A percentile compares a stretch with the other conserved stretches of the same genome.
Evolutionary conservation across 2,797 vertebrate species (phyloP).

Genomic region (Sandelia bainsii): DNA sequence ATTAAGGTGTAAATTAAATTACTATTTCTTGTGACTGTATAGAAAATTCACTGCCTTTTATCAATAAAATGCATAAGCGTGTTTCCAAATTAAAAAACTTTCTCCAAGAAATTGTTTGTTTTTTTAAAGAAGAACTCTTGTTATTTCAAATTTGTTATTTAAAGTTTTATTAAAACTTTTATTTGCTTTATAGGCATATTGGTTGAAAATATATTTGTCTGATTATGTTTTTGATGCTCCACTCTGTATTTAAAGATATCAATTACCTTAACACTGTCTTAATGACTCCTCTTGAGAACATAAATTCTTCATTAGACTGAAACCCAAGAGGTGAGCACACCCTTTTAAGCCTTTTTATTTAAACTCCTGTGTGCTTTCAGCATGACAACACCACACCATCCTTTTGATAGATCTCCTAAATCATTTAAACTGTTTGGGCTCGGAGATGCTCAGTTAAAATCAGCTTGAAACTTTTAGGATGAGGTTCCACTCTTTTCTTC

Average conservation of each 20-base stretch:
- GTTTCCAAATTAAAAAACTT: not conserved
- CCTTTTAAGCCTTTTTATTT: constrained; percentile 51
- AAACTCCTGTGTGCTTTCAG: constrained; percentile 20
- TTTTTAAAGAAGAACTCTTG: not conserved
- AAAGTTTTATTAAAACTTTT: too few species aligned
- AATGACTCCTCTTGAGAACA: constrained; percentile 47
- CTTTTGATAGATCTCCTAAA: constrained; percentile 52
- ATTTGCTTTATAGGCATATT: not conserved
- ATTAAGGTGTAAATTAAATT: too few species aligned
- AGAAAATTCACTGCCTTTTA: not conserved
- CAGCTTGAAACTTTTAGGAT: constrained; percentile 42
- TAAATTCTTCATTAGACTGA: constrained; percentile 60
- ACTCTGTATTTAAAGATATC: constrained; percentile 5
- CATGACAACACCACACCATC: constrained; percentile 11
- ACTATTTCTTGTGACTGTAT: too few species aligned
- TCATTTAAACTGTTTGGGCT: constrained; percentile 62
- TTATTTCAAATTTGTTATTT: not conserved
- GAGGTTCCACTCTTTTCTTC: not conserved
- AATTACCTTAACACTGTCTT: constrained; percentile 5
- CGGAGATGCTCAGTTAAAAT: constrained; percentile 38
- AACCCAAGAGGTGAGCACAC: constrained; percentile 36
- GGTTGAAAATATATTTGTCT: not conserved
- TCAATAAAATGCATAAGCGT: not conserved
- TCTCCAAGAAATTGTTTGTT: not conserved
- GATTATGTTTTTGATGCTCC: not conserved